Evolutionary conservation across 2,113 vertebrate genomes (phyloP), one percentile per base, ranked within the genome.

Genomic region (Amphiprion ocellaris): DNA sequence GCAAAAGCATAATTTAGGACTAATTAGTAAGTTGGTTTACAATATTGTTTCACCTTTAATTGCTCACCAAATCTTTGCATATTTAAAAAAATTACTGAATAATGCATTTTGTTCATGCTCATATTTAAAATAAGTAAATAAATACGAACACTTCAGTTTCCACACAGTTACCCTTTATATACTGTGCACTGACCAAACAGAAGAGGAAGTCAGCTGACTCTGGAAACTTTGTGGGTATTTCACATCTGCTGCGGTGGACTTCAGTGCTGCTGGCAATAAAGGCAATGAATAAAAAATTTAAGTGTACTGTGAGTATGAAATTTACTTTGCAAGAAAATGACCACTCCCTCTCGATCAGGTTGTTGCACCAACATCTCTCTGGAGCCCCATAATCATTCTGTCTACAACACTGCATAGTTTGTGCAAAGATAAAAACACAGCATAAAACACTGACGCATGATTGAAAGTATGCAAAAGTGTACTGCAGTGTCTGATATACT

Each of bases 191-290:
- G 44, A 28, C 11, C 12, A 23, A 15, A 1, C 10, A 37, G 50
- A 10, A 44, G 28, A 23, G 3, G 52, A 23, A 33, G 41, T 8
- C 28, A 47, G 70, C 28, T 23, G 21, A 10, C 49, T n/a, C 19
- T 52, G 17, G 49, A 19, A 15, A 52, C 16, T 19, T 21, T n/a
- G 6, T n/a, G 49, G 17, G 49, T 19, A 67, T 41, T 63, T 53
- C 30, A 63, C 44, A 64, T 83, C 74, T 64, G 63, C 72, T 61
- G 53, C 59, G 53, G 55, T 47, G 28, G 58, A 54, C 52, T 59
- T 30, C 8, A 26, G 12, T 53, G 44, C 64, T 74, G 49, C 67
- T 61, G 69, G 62, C 41, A 23, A 62, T 23, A 30, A 37, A 49
- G 3, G 5, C 12, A 61, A 59, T 44, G 23, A 11, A 56, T 16